A percentile compares a stretch with the other conserved stretches of the same genome.
Conservation (phyloP, 2,888 invertebrate species). For the Calliscelio sp. region DNA sequence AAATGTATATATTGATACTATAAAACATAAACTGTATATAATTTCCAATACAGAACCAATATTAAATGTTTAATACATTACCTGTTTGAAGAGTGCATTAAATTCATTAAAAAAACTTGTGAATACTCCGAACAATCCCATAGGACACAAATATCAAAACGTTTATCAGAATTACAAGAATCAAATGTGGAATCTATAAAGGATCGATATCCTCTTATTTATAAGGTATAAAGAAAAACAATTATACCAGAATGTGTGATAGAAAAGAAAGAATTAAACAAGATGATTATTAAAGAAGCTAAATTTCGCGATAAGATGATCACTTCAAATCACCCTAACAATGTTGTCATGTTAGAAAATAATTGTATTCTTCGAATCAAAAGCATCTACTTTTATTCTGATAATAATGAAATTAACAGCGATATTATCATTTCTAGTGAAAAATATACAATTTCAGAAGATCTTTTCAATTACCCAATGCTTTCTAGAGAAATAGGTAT, state of each 20-base stretch:
- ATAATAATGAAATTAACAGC: background rate
- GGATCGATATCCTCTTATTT: background rate
- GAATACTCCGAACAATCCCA: no score
- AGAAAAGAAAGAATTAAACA: conserved; percentile 4
- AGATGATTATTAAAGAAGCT: conserved; percentile 5
- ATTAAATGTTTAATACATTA: no score
- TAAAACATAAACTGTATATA: no score
- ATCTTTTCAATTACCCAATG: conserved; percentile 40
- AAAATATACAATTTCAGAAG: conserved; percentile 2
- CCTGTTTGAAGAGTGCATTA: no score
- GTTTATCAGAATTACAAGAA: background rate
- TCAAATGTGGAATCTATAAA: background rate
- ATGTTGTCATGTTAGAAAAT: conserved; percentile 23
- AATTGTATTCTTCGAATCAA: background rate
- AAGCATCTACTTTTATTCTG: conserved; percentile 24
- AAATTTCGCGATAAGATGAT: conserved; percentile 10
- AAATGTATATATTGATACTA: no score
- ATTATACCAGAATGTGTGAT: background rate
- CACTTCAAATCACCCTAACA: conserved; percentile 17
- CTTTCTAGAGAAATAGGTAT: conserved; percentile 26
- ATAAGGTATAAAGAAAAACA: background rate
- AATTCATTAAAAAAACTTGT: no score
- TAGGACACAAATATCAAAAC: no score
- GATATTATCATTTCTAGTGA: background rate
- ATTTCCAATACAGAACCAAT: no score